Evolutionary conservation across 2,888 invertebrate species (phyloP).

Genomic region (Listrodromus nycthemerus): DNA sequence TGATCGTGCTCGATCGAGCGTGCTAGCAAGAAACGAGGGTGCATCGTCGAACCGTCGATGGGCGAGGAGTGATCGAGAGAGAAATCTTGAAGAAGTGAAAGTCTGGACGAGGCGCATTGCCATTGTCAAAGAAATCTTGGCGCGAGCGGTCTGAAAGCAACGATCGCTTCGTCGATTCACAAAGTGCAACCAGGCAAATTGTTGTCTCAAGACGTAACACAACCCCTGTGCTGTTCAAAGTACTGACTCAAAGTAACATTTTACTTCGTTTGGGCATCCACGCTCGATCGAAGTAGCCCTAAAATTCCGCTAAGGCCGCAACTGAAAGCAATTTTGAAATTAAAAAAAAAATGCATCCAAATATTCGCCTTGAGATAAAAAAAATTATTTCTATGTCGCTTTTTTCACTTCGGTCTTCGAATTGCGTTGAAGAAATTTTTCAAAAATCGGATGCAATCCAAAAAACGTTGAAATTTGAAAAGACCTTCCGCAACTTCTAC

Average conservation of each 20-base stretch:
- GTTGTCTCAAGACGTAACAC: conserved; percentile 70
- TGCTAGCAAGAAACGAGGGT: conserved; percentile 67
- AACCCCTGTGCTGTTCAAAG: conserved; percentile 9
- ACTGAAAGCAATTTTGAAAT: background rate
- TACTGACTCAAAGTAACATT: conserved; percentile 39
- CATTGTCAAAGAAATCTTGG: conserved; percentile 71
- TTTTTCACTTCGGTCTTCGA: background rate
- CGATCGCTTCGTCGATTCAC: conserved; percentile 63
- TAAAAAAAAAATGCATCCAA: background rate
- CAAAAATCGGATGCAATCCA: no score
- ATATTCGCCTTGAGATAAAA: background rate
- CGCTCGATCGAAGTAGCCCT: background rate
- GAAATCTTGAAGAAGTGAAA: conserved; percentile 60
- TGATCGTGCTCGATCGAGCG: conserved; percentile 78
- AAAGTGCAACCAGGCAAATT: conserved; percentile 75
- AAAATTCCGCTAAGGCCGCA: background rate
- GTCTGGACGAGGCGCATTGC: conserved; percentile 66
- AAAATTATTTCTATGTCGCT: background rate
- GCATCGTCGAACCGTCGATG: background rate
- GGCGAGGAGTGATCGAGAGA: conserved; percentile 58
- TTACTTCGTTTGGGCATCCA: conserved; percentile 9
- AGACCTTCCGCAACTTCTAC: background rate
- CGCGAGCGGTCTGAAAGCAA: conserved; percentile 26
- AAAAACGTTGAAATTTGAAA: background rate
- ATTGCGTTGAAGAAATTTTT: background rate